phyloP scores from a whole-genome alignment of 53 echinoderm and acorn worm genomes.

The Stichopus horrens region DNA sequence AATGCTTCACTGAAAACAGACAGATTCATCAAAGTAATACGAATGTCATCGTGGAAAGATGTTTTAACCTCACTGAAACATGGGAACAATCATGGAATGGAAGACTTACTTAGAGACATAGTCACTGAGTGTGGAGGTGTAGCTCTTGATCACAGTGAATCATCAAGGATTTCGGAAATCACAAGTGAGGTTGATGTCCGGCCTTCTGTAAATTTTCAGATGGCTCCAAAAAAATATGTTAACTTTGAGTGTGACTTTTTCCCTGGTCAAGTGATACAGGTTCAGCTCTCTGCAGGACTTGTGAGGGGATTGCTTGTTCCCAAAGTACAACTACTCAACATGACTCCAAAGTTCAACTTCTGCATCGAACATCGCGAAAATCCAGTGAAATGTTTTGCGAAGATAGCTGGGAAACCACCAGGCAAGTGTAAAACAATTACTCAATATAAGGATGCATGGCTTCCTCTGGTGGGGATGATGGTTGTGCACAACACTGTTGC shows the following conservation, averaged over 20 bases:
- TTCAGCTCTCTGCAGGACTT: slow-evolving; percentile 64
- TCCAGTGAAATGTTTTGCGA: slow-evolving; percentile 70
- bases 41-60: slow-evolving; percentile 53
- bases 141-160: neutral
- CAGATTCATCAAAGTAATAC: slow-evolving; percentile 49
- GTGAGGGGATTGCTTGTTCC: slow-evolving; percentile 67
- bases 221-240: slow-evolving; percentile 40
- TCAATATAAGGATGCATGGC: slow-evolving; percentile 68
- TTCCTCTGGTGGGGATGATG: slow-evolving; percentile 72
- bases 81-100: slow-evolving; percentile 14
- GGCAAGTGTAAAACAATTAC: slow-evolving; percentile 48
- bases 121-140: neutral
- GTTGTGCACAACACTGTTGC: slow-evolving; percentile 70
- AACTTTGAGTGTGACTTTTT: slow-evolving; percentile 55
- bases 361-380: slow-evolving; percentile 80
- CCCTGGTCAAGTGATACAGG: slow-evolving; percentile 68
- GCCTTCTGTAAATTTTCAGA: too few species aligned
- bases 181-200: slow-evolving; percentile 16
- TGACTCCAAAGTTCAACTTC: too few species aligned
- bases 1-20: slow-evolving; percentile 34
- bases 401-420: slow-evolving; percentile 56
- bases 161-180: neutral
- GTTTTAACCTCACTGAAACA: slow-evolving; percentile 60
- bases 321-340: slow-evolving; percentile 67
- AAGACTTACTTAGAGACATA: neutral